Percentiles rank a stretch among this genome's conserved stretches.
Evolutionary conservation across 1,140 invertebrate species (phyloP).

Genomic region (Drosophila ogumai): DNA sequence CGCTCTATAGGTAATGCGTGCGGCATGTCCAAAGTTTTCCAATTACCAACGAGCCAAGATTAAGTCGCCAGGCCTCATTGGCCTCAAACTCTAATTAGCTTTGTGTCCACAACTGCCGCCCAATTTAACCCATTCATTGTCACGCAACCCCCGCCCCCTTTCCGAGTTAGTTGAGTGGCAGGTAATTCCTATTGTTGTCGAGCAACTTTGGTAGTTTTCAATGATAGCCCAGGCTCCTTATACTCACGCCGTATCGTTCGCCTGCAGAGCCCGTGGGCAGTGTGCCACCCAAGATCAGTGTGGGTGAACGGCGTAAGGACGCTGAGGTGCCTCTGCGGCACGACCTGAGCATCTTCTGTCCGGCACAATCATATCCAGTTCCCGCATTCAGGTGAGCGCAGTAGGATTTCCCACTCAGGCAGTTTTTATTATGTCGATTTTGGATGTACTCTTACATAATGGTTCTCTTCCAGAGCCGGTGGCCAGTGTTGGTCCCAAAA

Average conservation of each 20-base stretch:
- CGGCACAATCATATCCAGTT: slow-evolving; percentile 89
- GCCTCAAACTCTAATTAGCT: slow-evolving; percentile 60
- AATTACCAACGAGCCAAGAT: slow-evolving; percentile 36
- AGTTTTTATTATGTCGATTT: slow-evolving; percentile 48
- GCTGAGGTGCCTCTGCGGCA: slow-evolving; percentile 62
- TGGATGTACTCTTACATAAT: neutral
- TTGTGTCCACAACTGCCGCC: slow-evolving; percentile 31
- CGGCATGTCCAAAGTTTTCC: slow-evolving; percentile 43
- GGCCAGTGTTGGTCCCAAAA: slow-evolving; percentile 89
- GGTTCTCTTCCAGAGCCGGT: slow-evolving; percentile 87
- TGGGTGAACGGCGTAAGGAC: slow-evolving; percentile 87
- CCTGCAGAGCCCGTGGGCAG: slow-evolving; percentile 89
- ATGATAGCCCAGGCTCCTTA: slow-evolving; percentile 27
- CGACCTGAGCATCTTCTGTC: slow-evolving; percentile 85
- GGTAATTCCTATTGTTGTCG: slow-evolving; percentile 22
- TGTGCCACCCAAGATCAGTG: slow-evolving; percentile 88
- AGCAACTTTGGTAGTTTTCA: slow-evolving; percentile 63
- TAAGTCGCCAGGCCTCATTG: slow-evolving; percentile 67
- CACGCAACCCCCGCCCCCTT: slow-evolving; percentile 23
- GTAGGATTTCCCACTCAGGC: slow-evolving; percentile 5
- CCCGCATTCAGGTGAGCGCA: slow-evolving; percentile 88
- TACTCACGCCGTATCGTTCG: slow-evolving; percentile 26
- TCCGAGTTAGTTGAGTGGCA: slow-evolving; percentile 4
- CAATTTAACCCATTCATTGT: slow-evolving; percentile 61
- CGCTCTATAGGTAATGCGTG: slow-evolving; percentile 61